Conservation (phyloP, 2,888 invertebrate genomes). For the Lasius fuliginosus region DNA sequence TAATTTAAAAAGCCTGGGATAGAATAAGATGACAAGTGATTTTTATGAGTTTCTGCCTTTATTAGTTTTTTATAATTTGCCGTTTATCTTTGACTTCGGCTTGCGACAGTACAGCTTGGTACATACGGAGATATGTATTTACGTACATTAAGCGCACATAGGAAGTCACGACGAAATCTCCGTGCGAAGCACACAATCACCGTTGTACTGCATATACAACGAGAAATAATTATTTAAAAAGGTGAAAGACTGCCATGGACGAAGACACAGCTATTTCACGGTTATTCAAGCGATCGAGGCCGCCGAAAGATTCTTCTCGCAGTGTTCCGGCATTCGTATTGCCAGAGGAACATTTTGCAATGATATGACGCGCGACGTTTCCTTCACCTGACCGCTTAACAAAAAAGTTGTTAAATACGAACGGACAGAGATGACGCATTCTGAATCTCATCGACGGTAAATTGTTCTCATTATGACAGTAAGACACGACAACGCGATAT, state of each 20-base stretch:
- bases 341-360: not conserved
- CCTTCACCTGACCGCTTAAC: slow-evolving; percentile 67
- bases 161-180: not conserved
- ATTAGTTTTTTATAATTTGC: not conserved
- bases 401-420: not conserved
- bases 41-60: not conserved
- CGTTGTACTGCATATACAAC: not conserved
- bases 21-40: not conserved
- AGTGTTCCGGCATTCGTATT: not conserved
- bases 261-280: not conserved
- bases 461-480: not conserved
- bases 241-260: not conserved
- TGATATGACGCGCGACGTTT: slow-evolving; percentile 69
- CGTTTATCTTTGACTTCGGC: not conserved
- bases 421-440: not conserved
- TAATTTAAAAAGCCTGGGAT: not conserved
- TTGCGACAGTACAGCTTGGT: not conserved
- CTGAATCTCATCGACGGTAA: not conserved
- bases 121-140: not conserved
- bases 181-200: not conserved
- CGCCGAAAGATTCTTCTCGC: not conserved
- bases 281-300: not conserved
- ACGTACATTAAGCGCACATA: not conserved
- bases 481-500: not conserved
- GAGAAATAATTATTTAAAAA: not conserved